Evolutionary conservation across 2,797 vertebrate species (phyloP).

Genomic region (Typhlichthys subterraneus): DNA sequence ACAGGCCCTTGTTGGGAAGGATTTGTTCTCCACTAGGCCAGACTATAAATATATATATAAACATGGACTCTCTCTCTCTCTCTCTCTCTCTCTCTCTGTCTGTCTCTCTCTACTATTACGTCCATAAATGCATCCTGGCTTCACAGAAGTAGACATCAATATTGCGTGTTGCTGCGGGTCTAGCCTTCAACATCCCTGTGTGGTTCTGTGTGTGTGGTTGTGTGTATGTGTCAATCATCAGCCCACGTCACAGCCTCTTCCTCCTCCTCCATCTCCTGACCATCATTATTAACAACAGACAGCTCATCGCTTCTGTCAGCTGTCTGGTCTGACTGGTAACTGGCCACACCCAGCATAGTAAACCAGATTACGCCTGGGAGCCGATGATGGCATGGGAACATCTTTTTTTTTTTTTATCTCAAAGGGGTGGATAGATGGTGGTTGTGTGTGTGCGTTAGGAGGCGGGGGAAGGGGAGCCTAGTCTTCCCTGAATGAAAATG

Average conservation of each 20-base stretch:
- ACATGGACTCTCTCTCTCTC: conserved; percentile 52
- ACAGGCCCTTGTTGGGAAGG: conserved; percentile 44
- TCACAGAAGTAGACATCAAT: conserved; percentile 17
- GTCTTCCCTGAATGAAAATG: conserved; percentile 65
- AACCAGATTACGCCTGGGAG: conserved; percentile 62
- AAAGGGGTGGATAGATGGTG: conserved; percentile 25
- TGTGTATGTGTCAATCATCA: conserved; percentile 23
- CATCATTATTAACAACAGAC: conserved; percentile 41
- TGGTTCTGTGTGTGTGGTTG: not conserved
- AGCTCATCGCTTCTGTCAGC: conserved; percentile 61
- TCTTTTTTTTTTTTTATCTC: conserved; percentile 48
- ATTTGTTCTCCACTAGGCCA: conserved; percentile 55
- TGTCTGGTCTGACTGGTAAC: conserved; percentile 44
- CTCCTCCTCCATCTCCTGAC: conserved; percentile 10
- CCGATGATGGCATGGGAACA: conserved; percentile 52
- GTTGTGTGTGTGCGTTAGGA: conserved; percentile 1
- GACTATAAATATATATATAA: no score
- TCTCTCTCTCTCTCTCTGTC: not conserved
- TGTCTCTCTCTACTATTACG: conserved; percentile 16
- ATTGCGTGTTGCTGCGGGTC: conserved; percentile 18
- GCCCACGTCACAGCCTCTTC: conserved; percentile 15
- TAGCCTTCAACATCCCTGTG: conserved; percentile 24
- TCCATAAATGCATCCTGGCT: conserved; percentile 40
- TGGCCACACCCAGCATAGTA: conserved; percentile 63
- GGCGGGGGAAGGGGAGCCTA: conserved; percentile 30